Evolutionary conservation across 2,113 vertebrate genomes (phyloP).

Genomic region (Chaenocephalus aceratus): DNA sequence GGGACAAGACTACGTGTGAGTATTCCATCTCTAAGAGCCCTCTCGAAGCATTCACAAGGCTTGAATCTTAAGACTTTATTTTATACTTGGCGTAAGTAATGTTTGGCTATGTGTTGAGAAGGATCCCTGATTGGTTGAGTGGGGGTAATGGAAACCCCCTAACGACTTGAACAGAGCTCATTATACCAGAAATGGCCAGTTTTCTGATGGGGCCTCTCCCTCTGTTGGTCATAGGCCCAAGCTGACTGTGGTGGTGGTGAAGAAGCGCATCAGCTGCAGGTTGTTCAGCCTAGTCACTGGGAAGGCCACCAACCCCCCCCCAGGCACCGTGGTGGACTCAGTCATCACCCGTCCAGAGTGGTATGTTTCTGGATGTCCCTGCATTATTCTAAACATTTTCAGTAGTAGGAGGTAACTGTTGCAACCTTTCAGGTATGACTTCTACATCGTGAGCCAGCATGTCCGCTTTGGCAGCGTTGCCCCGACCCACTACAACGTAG

Average conservation of each 20-base stretch:
- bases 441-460: slow-evolving; percentile 93
- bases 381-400: too few relatives aligned
- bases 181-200: too few relatives aligned
- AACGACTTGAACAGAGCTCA: too few relatives aligned
- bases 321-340: slow-evolving; percentile 91
- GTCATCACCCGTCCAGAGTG: slow-evolving; percentile 96
- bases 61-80: too few relatives aligned
- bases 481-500: slow-evolving; percentile 95
- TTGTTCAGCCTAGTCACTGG: slow-evolving; percentile 86
- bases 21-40: neutral
- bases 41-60: too few relatives aligned
- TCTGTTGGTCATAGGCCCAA: slow-evolving; percentile 84
- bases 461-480: slow-evolving; percentile 88
- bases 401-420: neutral
- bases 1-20: slow-evolving; percentile 89
- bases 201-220: neutral
- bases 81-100: too few relatives aligned
- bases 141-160: too few relatives aligned
- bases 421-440: slow-evolving; percentile 89
- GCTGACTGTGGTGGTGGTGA: slow-evolving; percentile 93
- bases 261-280: slow-evolving; percentile 90
- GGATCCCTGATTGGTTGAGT: too few relatives aligned
- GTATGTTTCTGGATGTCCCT: slow-evolving; percentile 67
- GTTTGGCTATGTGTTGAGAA: too few relatives aligned
- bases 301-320: slow-evolving; percentile 90